phyloP scores from a whole-genome alignment of 2,113 vertebrate genomes.

The Onychorhynchus coronatus region DNA sequence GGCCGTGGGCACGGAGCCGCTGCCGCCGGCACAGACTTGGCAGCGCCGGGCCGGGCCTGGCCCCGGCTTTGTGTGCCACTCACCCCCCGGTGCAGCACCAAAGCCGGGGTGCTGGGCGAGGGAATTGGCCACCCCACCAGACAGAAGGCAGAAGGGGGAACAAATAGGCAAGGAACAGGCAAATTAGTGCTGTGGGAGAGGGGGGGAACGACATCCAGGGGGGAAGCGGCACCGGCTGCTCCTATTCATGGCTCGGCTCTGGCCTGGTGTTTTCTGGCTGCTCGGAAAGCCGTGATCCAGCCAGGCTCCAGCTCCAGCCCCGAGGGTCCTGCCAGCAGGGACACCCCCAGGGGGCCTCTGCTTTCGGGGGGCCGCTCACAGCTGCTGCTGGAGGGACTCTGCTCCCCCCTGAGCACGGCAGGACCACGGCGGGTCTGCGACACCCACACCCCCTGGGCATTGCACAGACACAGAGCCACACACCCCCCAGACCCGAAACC shows the following conservation, averaged over 20 bases:
- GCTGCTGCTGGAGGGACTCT: neutral
- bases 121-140: neutral
- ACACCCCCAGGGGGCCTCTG: neutral
- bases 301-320: neutral
- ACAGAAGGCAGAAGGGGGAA: neutral
- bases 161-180: neutral
- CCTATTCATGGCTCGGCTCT: neutral
- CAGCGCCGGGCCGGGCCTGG: neutral
- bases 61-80: neutral
- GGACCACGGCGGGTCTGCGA: neutral
- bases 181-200: neutral
- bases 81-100: conserved; percentile 17
- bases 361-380: neutral
- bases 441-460: neutral
- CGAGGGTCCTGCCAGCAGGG: neutral
- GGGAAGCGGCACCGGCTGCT: neutral
- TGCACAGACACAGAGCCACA: neutral
- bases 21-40: conserved; percentile 27
- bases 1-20: conserved; percentile 33
- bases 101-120: neutral
- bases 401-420: rapidly evolving
- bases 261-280: neutral
- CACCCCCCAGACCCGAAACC: rapidly evolving
- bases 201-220: neutral
- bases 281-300: neutral